A percentile compares a stretch with the other conserved stretches of the same genome.
phyloP scores from a whole-genome alignment of 2,888 invertebrate genomes.

The Amphipoea oculea region DNA sequence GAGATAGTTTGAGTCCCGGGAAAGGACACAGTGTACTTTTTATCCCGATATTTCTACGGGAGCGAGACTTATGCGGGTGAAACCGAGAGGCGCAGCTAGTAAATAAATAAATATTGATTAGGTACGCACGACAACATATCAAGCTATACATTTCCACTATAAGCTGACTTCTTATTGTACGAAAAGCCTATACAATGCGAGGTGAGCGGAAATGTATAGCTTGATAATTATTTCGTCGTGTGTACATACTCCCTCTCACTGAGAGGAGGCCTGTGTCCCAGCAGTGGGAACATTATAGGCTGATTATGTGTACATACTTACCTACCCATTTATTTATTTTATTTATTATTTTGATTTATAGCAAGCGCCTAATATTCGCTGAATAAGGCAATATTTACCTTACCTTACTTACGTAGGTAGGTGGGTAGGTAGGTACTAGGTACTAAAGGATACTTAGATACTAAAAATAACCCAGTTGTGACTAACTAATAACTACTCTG shows the following conservation, averaged over 20 bases:
- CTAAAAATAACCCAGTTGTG: neutral
- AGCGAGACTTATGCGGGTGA: too few species aligned
- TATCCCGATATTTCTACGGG: too few species aligned
- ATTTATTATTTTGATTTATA: neutral
- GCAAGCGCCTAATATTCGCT: neutral
- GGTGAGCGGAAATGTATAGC: neutral
- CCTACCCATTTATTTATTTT: neutral
- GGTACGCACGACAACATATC: neutral
- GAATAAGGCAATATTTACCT: neutral
- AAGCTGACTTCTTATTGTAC: neutral
- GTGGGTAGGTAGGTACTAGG: too few species aligned
- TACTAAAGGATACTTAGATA: neutral
- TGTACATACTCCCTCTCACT: too few species aligned
- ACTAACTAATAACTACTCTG: neutral
- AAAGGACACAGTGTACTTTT: too few species aligned
- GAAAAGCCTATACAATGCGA: neutral
- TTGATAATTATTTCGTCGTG: too few species aligned
- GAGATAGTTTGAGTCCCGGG: too few species aligned
- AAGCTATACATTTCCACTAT: neutral
- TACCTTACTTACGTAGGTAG: too few species aligned
- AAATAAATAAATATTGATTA: conserved; percentile 1
- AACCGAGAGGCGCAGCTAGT: too few species aligned
- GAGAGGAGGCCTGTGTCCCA: too few species aligned
- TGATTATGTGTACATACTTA: too few species aligned
- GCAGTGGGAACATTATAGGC: too few species aligned